phyloP scores from a whole-genome alignment of 2,113 vertebrate species.

The Geococcyx californianus region DNA sequence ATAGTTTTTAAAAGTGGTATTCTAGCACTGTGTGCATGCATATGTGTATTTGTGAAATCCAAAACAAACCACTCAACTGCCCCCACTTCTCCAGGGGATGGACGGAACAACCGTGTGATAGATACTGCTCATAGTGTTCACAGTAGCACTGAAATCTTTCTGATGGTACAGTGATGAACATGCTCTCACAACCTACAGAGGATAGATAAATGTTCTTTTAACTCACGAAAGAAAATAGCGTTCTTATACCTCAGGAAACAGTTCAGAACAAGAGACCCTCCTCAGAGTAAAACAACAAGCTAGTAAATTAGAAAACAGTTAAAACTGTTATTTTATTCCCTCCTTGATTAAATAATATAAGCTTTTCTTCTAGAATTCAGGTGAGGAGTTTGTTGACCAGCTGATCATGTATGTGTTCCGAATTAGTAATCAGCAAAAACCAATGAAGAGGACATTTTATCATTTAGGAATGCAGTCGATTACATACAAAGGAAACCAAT shows the following conservation, averaged over 20 bases:
- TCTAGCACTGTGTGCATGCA: neutral
- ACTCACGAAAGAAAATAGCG: neutral
- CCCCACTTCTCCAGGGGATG: neutral
- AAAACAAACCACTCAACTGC: neutral
- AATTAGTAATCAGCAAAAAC: no score
- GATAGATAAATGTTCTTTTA: neutral
- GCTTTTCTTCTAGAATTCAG: neutral
- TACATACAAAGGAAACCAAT: neutral
- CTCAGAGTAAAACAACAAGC: neutral
- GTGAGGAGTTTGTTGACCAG: neutral
- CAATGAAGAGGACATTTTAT: neutral
- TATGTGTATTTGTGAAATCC: neutral
- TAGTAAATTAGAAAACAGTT: neutral
- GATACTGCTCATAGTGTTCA: neutral
- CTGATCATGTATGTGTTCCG: neutral
- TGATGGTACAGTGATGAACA: neutral
- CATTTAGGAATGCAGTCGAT: neutral
- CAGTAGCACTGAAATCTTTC: neutral
- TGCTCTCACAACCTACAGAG: neutral
- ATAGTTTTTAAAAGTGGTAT: neutral
- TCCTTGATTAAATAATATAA: neutral
- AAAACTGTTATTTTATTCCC: neutral
- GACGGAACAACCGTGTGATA: neutral
- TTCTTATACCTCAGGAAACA: neutral
- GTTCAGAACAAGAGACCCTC: neutral